Base-by-base conservation (phyloP, 2,888 invertebrate genomes). In the Malthinus seriepunctatus region DNA sequence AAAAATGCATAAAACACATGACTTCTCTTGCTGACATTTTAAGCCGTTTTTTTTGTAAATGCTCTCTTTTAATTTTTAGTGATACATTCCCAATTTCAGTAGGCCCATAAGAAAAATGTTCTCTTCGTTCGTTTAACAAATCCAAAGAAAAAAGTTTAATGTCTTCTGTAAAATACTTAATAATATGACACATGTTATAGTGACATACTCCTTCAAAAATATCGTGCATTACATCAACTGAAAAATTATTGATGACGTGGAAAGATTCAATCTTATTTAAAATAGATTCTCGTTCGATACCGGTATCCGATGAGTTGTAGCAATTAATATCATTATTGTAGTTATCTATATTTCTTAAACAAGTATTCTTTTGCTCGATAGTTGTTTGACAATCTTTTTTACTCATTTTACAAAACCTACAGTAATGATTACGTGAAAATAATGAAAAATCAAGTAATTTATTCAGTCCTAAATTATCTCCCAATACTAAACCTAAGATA, bases 11-110 rank as follows among this genome's bases (percentile, higher is more conserved):
- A 8, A 32, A 42, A 42, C 14, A 8, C 8, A 42, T 8, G 3
- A 12, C 14, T 12, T 42, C 8, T 23, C 64, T 59, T 8, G 67
- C 68, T 32, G 66, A 58, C 54, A 60, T 61, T 53, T 54, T 64
- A n/a, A 64, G 35, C 14, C 56, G 55, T 46, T 56, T 52, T 50
- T 34, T 48, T 31, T 51, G 34, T 32, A 56, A 44, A 34, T 54
- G 54, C 8, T 38, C 15, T 8, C 4, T 9, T 44, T 45, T 11
- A 48, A 60, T 57, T 48, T 46, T 37, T n/a, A 44, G 56, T 11
- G 53, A 50, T 34, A 53, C 51, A 38, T 56, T 51, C 39, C 38
- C 49, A 37, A 63, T 63, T 55, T 63, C 60, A 47, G 14, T 55
- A 11, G 51, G 44, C 2, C 60, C 61, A 35, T 63, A 58, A 15